These are phyloP conservation scores for Brienomyrus longianalis DNA, from an alignment of 2,113 vertebrate genomes.

Conservation along the genomic window DNA sequence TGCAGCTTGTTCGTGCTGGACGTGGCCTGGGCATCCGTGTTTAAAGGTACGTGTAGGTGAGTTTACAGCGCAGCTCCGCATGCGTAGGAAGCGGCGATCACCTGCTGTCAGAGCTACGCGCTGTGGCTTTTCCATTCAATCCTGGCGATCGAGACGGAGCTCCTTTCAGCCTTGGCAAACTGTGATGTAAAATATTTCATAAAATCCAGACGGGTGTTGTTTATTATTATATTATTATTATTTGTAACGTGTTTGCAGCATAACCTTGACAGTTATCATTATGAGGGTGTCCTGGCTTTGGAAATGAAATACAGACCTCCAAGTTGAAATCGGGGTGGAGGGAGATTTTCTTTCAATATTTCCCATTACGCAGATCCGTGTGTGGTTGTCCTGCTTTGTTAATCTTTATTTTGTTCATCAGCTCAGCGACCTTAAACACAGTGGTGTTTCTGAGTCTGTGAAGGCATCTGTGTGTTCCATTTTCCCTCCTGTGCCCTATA, in stretches of 20 bases:
- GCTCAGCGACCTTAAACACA: neutral
- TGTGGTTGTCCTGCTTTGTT: neutral
- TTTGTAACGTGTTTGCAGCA: neutral
- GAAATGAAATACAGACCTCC: neutral
- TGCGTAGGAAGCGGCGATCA: neutral
- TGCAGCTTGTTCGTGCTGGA: slow-evolving; percentile 51
- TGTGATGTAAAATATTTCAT: slow-evolving; percentile 17
- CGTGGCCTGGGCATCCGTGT: slow-evolving; percentile 12
- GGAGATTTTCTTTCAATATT: neutral
- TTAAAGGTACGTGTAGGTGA: slow-evolving; percentile 15
- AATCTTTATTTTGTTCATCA: neutral
- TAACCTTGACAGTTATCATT: neutral
- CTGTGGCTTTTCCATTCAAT: neutral
- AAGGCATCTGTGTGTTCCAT: neutral
- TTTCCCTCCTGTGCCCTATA: neutral
- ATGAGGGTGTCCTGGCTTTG: neutral
- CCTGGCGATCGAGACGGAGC: neutral
- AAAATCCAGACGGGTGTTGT: neutral
- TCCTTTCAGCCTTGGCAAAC: slow-evolving; percentile 15
- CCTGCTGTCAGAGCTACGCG: neutral
- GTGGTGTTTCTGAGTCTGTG: neutral
- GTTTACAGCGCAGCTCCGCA: slow-evolving; percentile 7
- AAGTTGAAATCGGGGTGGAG: neutral
- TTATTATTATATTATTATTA: neutral
- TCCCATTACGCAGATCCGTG: neutral